A percentile compares a stretch with the other conserved stretches of the same genome.
These are phyloP conservation scores for Phocoena phocoena DNA, from an alignment of 2,113 vertebrate species.

Conservation along the genomic window DNA sequence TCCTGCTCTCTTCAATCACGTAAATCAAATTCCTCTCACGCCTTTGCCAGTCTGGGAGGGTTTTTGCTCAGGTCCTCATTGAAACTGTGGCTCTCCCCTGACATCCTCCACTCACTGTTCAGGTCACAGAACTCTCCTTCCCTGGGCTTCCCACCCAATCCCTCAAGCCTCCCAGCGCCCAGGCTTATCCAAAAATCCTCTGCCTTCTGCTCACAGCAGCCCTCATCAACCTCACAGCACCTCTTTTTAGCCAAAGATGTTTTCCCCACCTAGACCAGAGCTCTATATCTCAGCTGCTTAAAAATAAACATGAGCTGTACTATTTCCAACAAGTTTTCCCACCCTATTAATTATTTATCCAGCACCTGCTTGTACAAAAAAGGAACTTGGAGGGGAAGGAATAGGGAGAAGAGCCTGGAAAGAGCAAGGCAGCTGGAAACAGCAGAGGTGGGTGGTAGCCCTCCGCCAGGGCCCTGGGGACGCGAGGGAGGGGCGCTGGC, in stretches of 20 bases:
- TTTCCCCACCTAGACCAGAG: neutral
- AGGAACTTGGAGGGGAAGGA: neutral
- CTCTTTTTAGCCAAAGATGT: neutral
- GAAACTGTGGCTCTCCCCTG: neutral
- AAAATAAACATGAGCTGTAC: conserved; percentile 29
- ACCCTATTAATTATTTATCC: conserved; percentile 57
- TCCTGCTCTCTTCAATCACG: neutral
- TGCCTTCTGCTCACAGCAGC: neutral
- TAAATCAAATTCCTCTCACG: neutral
- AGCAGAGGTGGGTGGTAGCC: neutral
- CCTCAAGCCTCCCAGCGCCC: neutral
- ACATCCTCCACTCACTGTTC: neutral
- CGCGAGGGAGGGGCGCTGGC: fast-evolving
- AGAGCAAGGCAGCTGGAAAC: neutral
- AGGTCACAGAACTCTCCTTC: neutral
- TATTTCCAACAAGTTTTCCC: conserved; percentile 30
- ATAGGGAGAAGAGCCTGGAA: neutral
- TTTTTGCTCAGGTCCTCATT: neutral
- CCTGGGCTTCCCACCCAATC: neutral
- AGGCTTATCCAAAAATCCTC: neutral
- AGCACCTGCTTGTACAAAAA: conserved; percentile 52
- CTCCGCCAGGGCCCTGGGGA: neutral
- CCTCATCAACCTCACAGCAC: neutral
- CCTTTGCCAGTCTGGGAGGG: neutral
- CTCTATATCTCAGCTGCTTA: conserved; percentile 51